phyloP scores from a whole-genome alignment of 2,113 vertebrate genomes.

The Gasterosteus nipponicus region DNA sequence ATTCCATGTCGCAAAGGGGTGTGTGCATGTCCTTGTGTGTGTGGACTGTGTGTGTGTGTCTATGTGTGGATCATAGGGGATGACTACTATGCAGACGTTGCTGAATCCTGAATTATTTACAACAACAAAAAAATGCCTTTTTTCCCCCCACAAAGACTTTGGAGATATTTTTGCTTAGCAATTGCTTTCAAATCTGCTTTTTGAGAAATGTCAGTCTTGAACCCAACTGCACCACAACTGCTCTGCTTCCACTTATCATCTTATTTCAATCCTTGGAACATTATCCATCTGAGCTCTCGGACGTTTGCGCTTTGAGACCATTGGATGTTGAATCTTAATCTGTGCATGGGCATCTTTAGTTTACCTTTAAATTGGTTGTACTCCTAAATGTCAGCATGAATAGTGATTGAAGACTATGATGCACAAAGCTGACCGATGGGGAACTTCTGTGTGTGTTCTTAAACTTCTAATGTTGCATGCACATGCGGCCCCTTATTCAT shows the following conservation, averaged over 20 bases:
- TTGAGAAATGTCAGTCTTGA: neutral
- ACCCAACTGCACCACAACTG: neutral
- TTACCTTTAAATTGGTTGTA: neutral
- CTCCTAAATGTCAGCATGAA: neutral
- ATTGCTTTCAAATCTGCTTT: neutral
- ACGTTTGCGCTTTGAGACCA: neutral
- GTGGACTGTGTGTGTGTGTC: neutral
- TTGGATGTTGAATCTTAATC: neutral
- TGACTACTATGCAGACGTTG: no score
- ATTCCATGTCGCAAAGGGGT: neutral
- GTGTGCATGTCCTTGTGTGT: conserved; percentile 12
- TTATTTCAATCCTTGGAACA: neutral
- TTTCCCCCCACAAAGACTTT: neutral
- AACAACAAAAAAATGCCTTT: neutral
- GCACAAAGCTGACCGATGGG: neutral
- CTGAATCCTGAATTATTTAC: neutral
- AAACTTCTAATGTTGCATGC: neutral
- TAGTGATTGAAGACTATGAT: neutral
- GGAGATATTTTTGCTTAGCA: neutral
- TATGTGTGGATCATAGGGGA: no score
- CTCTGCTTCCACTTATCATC: neutral
- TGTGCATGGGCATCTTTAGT: neutral
- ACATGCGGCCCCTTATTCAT: neutral
- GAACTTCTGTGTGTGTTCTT: neutral
- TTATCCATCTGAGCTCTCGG: neutral